Evolutionary conservation across 2,113 vertebrate species (phyloP), one percentile per base, ranked within the genome.

Genomic region (Oophaga pumilio): DNA sequence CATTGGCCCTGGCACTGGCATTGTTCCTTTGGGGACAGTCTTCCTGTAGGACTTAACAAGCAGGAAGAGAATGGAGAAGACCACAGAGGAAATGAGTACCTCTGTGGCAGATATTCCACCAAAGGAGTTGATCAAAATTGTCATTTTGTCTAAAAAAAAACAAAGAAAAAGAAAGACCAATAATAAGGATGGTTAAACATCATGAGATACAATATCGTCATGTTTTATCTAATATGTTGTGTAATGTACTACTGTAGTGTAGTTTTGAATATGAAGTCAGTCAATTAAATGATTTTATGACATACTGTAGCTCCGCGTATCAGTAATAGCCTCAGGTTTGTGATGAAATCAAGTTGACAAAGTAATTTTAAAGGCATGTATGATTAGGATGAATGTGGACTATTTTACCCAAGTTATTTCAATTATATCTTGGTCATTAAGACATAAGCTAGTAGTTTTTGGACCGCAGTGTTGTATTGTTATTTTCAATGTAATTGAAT

Each of bases 1-100:
- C 73, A 92, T 92, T 8, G 97, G 98, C 0, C 97, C 97, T 0
- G 97, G 97, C 0, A 96, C 95, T 0, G 85, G 91, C 80, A 89
- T 94, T 74, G 97, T 93, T 1, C 97, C 97, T 77, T 92, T 82
- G 3, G 97, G 97, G 43, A 96, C 90, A 0, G 24, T 87, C 9
- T 53, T 88, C 28, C 4, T 89, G 22, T 90, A 89, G 78, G 89
- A 68, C 56, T 91, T 95, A 50, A 96, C 26, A 11, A 95, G 66
- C 88, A 96, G 89, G 88, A 95, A 94, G 43, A 94, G 90, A 81
- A 96, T 62, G 88, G 94, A 96, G 57, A 96, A 88, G 0, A 91
- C 85, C 0, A 89, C 33, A 8, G 95, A 77, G n/a, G 89, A 91
- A 13, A 97, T 76, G 26, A 98, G 90, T 74, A 94, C 86, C 92